phyloP scores from a whole-genome alignment of 2,113 vertebrate species.

The Brevimyrus niger region DNA sequence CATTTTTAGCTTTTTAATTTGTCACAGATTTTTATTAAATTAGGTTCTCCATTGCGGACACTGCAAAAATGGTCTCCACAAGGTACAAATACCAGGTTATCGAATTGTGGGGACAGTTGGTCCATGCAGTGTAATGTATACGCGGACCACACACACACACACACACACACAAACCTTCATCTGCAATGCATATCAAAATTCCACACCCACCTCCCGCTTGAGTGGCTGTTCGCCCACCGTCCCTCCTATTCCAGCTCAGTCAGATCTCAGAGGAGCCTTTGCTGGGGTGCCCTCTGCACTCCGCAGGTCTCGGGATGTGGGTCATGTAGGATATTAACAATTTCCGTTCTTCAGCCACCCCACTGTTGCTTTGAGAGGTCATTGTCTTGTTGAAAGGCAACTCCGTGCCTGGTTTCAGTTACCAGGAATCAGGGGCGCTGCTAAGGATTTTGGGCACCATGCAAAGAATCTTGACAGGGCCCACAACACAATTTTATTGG shows the following conservation, averaged over 20 bases:
- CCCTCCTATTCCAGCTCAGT: neutral
- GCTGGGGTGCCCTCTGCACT: neutral
- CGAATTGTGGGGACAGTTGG: too few relatives aligned
- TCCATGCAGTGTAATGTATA: too few relatives aligned
- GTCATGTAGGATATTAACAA: neutral
- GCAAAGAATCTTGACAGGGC: too few relatives aligned
- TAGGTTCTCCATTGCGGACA: too few relatives aligned
- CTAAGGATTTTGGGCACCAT: too few relatives aligned
- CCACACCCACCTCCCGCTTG: neutral
- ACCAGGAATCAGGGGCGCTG: too few relatives aligned
- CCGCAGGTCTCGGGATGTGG: neutral
- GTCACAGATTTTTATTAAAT: too few relatives aligned
- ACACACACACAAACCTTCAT: neutral
- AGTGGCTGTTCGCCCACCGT: neutral
- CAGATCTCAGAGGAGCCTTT: neutral
- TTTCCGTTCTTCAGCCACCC: neutral
- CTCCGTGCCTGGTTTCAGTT: neutral
- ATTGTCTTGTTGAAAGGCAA: neutral
- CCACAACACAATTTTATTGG: too few relatives aligned
- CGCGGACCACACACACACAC: too few relatives aligned
- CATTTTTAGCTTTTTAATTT: neutral
- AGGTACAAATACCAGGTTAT: too few relatives aligned
- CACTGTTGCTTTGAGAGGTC: neutral
- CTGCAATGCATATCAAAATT: neutral
- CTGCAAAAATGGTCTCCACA: too few relatives aligned